These are phyloP conservation scores for Rhegmatorhina hoffmannsi DNA, from an alignment of 2,113 vertebrate genomes.

Conservation along the genomic window DNA sequence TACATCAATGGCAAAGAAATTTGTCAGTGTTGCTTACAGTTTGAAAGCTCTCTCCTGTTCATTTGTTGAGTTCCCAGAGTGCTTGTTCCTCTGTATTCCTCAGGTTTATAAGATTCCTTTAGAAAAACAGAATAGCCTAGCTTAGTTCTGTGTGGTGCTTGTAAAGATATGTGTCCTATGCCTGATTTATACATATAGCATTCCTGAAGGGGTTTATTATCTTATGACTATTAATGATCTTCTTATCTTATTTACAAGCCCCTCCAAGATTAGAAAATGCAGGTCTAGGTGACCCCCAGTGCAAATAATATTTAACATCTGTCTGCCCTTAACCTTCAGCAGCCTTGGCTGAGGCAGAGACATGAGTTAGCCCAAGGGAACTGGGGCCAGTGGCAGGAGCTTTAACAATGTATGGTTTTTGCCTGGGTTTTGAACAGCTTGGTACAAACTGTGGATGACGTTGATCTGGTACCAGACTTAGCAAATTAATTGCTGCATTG, in stretches of 20 bases:
- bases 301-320: not conserved
- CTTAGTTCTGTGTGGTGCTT: not conserved
- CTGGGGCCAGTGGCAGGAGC: not conserved
- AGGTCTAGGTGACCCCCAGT: not conserved
- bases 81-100: not conserved
- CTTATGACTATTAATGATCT: not conserved
- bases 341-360: not conserved
- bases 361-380: not conserved
- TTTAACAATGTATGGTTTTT: not conserved
- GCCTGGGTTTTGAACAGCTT: not conserved
- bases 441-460: not conserved
- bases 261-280: not conserved
- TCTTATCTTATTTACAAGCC: not conserved
- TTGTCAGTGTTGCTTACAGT: constrained; percentile 9
- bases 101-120: not conserved
- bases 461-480: not conserved
- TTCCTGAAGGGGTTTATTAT: not conserved
- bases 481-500: not conserved
- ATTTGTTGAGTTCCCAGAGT: constrained; percentile 7
- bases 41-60: constrained; percentile 18
- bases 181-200: not conserved
- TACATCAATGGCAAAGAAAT: constrained; percentile 17
- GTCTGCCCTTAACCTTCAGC: not conserved
- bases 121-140: not conserved
- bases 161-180: not conserved